Evolutionary conservation across 2,113 vertebrate species (phyloP), one percentile per base, ranked within the genome.

Genomic region (Gorilla gorilla): DNA sequence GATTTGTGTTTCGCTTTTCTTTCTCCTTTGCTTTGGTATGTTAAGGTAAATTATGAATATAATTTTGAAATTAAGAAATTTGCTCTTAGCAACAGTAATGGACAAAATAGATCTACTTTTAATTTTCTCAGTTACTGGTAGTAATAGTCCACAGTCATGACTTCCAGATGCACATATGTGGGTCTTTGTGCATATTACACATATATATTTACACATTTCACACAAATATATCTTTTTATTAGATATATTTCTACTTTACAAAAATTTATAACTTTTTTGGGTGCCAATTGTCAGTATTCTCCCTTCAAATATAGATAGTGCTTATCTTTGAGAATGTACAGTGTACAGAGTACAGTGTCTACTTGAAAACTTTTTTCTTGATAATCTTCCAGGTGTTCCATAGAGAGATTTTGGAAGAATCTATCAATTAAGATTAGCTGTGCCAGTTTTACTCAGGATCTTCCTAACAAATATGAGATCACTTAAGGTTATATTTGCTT

Each of bases 61-160:
- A 91, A 86, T 86, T 52, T 83, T 55, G 38, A 96, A 78, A 78
- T 88, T 70, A 97, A 73, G 40, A 61, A 25, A 66, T 91, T 96
- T 79, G 9, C 8, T 92, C 20, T 94, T 89, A 89, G 68, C 43
- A 83, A 10, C 50, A 72, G 27, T 82, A 14, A 30, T 91, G 7
- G 57, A 97, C n/a, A 73, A 92, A 90, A 52, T 78, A 61, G 16
- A 27, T 66, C 8, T 86, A 30, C 43, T 64, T 83, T 83, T 13
- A 3, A 83, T 86, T 83, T 90, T 43, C 30, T 57, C 6, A 78
- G 3, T 80, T 85, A 73, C 35, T 85, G 32, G 38, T 78, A 45
- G 35, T 87, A 57, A 50, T 81, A 3, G 64, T 93, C 8, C 8
- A 1, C 4, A 23, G 38, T 72, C 59, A 40, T 66, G 32, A 81